Conservation (phyloP, 2,797 vertebrate species). For the Philypnodon macrostomus region DNA sequence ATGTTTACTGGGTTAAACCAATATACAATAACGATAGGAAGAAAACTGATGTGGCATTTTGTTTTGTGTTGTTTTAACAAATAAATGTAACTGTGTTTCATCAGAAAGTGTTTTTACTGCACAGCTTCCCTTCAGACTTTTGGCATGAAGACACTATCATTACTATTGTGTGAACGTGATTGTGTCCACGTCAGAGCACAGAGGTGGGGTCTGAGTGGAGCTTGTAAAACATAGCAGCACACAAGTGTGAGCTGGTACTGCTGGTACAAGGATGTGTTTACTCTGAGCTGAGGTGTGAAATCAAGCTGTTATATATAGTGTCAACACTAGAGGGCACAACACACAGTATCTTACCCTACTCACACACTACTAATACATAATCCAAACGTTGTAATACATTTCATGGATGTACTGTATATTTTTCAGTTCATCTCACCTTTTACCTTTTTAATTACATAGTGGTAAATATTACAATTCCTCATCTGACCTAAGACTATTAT, state of each 20-base stretch:
- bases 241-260: slow-evolving; percentile 78
- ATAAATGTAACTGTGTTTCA: slow-evolving; percentile 17
- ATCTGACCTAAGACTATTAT: too few relatives aligned
- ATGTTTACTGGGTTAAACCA: slow-evolving; percentile 1
- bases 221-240: slow-evolving; percentile 78
- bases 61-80: slow-evolving; percentile 38
- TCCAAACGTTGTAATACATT: too few relatives aligned
- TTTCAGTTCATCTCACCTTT: too few relatives aligned
- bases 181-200: slow-evolving; percentile 29
- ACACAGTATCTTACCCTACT: too few relatives aligned
- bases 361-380: too few relatives aligned
- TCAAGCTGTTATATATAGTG: slow-evolving; percentile 34
- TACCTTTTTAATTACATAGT: too few relatives aligned
- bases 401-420: too few relatives aligned
- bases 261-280: slow-evolving; percentile 65
- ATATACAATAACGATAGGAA: slow-evolving; percentile 1
- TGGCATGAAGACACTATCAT: background rate
- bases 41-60: slow-evolving; percentile 11
- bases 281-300: slow-evolving; percentile 71
- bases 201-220: slow-evolving; percentile 16
- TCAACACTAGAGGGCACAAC: slow-evolving; percentile 17
- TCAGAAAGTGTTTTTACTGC: background rate
- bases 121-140: background rate
- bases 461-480: too few relatives aligned
- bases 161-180: background rate